Evolutionary conservation across 2,797 vertebrate species (phyloP).

Genomic region (Tachyglossus aculeatus): DNA sequence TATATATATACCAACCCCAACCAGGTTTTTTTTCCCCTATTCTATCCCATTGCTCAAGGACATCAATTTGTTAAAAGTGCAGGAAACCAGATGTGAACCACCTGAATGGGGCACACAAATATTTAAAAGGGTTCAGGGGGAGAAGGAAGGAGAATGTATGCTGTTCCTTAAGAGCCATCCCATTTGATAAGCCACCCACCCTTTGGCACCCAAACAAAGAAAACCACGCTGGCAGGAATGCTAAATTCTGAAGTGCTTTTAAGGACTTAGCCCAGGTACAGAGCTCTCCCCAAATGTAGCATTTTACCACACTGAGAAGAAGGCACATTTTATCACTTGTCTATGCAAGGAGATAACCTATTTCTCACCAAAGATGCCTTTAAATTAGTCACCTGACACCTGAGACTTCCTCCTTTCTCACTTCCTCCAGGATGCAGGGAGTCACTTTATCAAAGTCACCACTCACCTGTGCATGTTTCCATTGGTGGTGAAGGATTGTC

Average conservation of each 20-base stretch:
- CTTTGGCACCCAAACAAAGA: background rate
- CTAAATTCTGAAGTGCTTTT: background rate
- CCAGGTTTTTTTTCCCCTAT: too few relatives aligned
- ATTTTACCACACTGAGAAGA: background rate
- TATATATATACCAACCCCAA: too few relatives aligned
- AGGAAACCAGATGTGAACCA: background rate
- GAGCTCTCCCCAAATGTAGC: background rate
- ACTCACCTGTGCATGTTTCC: conserved; percentile 98
- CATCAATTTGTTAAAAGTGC: background rate
- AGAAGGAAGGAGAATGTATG: background rate
- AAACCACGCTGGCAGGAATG: background rate
- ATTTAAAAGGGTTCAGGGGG: background rate
- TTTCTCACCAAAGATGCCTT: background rate
- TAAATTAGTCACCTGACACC: background rate
- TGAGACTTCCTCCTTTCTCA: background rate
- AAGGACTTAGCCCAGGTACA: background rate
- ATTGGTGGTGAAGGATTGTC: conserved; percentile 97
- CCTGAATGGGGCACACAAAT: background rate
- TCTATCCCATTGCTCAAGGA: background rate
- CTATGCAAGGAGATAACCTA: background rate
- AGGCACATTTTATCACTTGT: background rate
- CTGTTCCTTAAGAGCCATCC: background rate
- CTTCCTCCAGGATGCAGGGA: background rate
- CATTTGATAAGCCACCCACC: background rate
- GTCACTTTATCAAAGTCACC: background rate